Conservation (phyloP, 2,113 vertebrate species). For the Grammomys dolichurus region DNA sequence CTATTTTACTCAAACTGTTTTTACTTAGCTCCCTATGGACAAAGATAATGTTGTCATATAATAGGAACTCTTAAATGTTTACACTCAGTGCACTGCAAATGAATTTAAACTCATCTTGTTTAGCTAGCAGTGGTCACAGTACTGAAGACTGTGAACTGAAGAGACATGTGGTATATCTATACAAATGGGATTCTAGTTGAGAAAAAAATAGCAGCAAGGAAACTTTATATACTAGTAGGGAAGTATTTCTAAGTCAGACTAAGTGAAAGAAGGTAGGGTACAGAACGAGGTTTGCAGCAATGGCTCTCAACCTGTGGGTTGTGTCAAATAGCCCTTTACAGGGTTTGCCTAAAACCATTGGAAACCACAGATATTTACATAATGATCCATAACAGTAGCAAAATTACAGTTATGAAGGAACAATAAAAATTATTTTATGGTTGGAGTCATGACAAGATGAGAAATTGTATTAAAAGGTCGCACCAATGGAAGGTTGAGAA, state of each 20-base stretch:
- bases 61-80: background rate
- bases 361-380: background rate
- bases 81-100: background rate
- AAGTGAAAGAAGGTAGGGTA: background rate
- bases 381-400: background rate
- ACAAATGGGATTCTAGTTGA: constrained; percentile 36
- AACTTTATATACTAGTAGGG: background rate
- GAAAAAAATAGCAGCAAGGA: background rate
- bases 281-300: background rate
- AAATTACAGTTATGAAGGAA: background rate
- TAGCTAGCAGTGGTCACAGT: background rate
- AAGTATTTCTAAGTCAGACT: background rate
- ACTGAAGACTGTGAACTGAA: background rate
- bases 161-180: background rate
- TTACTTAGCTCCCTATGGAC: background rate
- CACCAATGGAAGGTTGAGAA: background rate
- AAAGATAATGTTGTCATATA: background rate
- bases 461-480: background rate
- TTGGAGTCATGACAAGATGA: background rate
- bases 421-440: background rate
- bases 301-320: background rate
- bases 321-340: background rate
- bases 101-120: background rate
- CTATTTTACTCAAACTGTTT: background rate
- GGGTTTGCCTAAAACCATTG: background rate